A percentile compares a stretch with the other conserved stretches of the same genome.
phyloP scores from a whole-genome alignment of 2,888 invertebrate species.

The Dimorphilus gyrociliatus region DNA sequence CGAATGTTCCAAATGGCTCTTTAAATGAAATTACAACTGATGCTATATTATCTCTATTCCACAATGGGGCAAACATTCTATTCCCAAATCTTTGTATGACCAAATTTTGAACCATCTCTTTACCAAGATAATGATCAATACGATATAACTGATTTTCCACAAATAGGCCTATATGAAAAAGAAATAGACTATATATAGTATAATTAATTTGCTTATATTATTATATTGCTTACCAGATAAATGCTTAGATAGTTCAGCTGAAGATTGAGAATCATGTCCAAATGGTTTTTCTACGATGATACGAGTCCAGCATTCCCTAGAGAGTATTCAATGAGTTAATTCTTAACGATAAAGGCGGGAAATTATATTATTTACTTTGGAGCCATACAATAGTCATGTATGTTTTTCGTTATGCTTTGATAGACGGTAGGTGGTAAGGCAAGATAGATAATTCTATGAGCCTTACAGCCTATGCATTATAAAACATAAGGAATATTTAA shows the following conservation, averaged over 20 bases:
- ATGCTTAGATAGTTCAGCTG: constrained; percentile 67
- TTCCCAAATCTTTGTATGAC: constrained; percentile 95
- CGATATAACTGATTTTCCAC: constrained; percentile 86
- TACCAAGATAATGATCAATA: constrained; percentile 97
- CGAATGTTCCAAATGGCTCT: constrained; percentile 95
- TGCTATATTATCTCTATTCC: constrained; percentile 93
- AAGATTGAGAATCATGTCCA: constrained; percentile 71
- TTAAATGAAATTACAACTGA: constrained; percentile 90
- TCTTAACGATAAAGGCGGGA: no score
- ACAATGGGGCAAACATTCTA: constrained; percentile 73
- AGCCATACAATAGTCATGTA: constrained; percentile 66
- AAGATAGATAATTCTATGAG: constrained; percentile 84
- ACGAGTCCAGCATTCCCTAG: constrained; percentile 54
- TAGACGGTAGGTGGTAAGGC: constrained; percentile 93
- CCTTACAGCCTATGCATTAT: constrained; percentile 34
- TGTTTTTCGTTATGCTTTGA: constrained; percentile 65
- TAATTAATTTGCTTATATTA: no score
- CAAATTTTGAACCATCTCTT: constrained; percentile 99
- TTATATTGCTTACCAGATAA: no score
- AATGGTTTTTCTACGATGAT: constrained; percentile 98
- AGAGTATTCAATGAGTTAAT: no score
- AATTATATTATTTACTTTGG: constrained; percentile 46
- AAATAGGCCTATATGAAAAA: no score
- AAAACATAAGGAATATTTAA: no score
- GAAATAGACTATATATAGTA: no score